phyloP scores from a whole-genome alignment of 2,113 vertebrate genomes.

The Megaptera novaeangliae region DNA sequence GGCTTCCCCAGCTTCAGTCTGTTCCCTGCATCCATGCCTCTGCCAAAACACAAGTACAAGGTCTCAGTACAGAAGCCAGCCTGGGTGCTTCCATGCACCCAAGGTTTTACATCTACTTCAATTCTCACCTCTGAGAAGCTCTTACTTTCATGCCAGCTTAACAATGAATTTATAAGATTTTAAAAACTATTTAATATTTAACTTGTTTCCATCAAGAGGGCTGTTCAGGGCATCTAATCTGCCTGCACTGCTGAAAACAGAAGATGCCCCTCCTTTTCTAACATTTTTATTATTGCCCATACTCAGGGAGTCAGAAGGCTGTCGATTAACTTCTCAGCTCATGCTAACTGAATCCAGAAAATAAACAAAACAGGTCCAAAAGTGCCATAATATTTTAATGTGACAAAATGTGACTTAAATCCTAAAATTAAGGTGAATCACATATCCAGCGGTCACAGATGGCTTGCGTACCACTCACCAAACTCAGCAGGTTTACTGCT shows the following conservation, averaged over 20 bases:
- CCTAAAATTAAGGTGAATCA: not conserved
- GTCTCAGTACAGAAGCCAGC: not conserved
- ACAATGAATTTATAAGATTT: not conserved
- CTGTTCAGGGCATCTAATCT: not conserved
- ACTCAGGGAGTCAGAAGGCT: not conserved
- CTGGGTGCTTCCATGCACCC: not conserved
- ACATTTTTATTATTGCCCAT: not conserved
- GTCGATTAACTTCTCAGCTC: not conserved
- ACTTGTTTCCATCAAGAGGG: not conserved
- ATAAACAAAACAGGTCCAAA: not conserved
- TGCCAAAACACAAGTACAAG: not conserved
- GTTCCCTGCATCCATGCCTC: not conserved
- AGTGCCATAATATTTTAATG: not conserved
- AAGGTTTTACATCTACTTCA: not conserved
- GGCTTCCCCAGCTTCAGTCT: not conserved
- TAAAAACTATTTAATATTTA: not conserved
- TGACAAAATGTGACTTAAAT: not conserved
- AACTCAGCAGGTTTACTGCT: not conserved
- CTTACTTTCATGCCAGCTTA: not conserved
- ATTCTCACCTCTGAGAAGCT: not conserved
- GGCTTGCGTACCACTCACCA: not conserved
- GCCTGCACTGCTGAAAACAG: not conserved
- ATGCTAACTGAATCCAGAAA: constrained; percentile 13
- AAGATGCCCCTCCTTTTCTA: not conserved
- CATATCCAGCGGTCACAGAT: not conserved